These are phyloP conservation scores for Hermatobates lingyangjiaoensis DNA, from an alignment of 1,140 invertebrate genomes.

Conservation along the genomic window DNA sequence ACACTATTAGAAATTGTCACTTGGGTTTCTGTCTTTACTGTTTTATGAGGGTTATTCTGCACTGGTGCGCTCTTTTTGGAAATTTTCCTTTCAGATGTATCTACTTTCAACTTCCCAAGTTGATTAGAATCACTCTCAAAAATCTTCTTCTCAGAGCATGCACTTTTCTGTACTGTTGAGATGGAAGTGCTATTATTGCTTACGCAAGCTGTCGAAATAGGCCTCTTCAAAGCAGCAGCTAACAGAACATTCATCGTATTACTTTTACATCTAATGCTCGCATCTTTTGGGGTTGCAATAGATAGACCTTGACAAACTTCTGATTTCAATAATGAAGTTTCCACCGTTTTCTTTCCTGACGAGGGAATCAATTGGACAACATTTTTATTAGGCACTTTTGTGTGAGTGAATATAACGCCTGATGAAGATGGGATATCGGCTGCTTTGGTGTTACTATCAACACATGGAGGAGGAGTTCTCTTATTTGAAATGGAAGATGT, in stretches of 20 bases:
- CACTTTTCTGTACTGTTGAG: background rate
- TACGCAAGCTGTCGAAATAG: background rate
- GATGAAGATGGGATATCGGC: conserved; percentile 5
- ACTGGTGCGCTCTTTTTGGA: background rate
- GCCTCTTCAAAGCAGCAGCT: conserved; percentile 23
- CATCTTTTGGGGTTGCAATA: conserved; percentile 20
- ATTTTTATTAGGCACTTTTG: too few species aligned
- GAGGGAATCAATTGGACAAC: too few species aligned
- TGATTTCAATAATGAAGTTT: too few species aligned
- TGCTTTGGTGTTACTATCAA: background rate
- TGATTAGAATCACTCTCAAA: background rate
- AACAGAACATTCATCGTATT: conserved; percentile 27
- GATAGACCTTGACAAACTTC: background rate
- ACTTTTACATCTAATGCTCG: conserved; percentile 24
- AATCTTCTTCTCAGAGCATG: background rate
- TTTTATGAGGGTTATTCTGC: conserved; percentile 18
- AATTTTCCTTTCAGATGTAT: background rate
- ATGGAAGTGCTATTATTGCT: too few species aligned
- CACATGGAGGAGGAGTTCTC: background rate
- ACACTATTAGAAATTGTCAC: conserved; percentile 23
- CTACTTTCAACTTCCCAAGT: background rate
- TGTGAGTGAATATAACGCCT: conserved; percentile 15
- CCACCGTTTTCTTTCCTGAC: too few species aligned
- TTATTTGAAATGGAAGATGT: background rate
- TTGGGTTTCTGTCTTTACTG: conserved; percentile 33